Evolutionary conservation across 2,888 invertebrate species (phyloP), one percentile per base, ranked within the genome.

Genomic region (Dioctria linearis): DNA sequence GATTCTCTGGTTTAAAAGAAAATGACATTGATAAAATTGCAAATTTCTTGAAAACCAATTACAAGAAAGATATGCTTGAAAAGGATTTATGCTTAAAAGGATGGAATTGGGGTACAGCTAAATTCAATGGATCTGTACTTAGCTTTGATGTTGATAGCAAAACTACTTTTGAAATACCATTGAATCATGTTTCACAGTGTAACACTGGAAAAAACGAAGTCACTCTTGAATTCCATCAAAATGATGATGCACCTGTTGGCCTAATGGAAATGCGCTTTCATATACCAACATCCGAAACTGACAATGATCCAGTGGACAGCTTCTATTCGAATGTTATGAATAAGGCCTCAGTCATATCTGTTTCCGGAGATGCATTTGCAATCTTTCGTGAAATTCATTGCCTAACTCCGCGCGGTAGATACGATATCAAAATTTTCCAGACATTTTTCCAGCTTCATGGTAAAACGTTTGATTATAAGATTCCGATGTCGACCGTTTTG

Each of bases 381-480:
- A 97, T 96, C 85, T 98, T 99, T 90, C 92, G 96, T 82, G 98
- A 99, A 90, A 93, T 99, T 83, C 98, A 98, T 84, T 99, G 99
- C 88, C 95, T 99, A 80, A 99, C 99, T 66, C 99, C 99, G 84
- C 96, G 99, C 83, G 89, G 89, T 90, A 95, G 97, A 75, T 98
- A 98, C 87, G 97, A 97, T 86, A 95, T 98, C 86, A 97, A 97
- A 90, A 93, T 98, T 81, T 98, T 95, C 87, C 94, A 95, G 75
- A 92, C 95, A 0, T 97, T 97, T 88, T 94, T 98, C 85, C 96
- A 97, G 90, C 92, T 98, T 81, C 97, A 97, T 87, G 98, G 98
- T 86, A 99, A 99, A 92, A 99, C 99, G 0, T 99, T 98, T 87
- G 99, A 99, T 90, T 99, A 99, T 91, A 99, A 99, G 90, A 99